A percentile compares a stretch with the other conserved stretches of the same genome.
phyloP scores from a whole-genome alignment of 2,888 invertebrate genomes.

The Meiosimyza platycephala region DNA sequence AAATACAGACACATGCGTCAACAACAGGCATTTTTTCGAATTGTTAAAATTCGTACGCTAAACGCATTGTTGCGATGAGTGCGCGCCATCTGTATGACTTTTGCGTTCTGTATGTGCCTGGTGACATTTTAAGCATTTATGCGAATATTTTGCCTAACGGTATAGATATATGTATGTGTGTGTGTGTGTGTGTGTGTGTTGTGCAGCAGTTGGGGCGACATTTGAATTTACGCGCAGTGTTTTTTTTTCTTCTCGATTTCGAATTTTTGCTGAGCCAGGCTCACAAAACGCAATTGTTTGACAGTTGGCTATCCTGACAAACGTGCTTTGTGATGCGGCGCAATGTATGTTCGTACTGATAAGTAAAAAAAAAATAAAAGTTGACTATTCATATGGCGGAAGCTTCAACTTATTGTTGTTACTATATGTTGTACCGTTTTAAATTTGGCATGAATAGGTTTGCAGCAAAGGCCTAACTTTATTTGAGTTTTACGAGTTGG shows the following conservation, averaged over 20 bases:
- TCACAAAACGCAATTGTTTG: slow-evolving; percentile 28
- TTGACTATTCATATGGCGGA: slow-evolving; percentile 35
- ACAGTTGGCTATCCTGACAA: slow-evolving; percentile 19
- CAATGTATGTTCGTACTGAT: slow-evolving; percentile 9
- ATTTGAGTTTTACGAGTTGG: not conserved
- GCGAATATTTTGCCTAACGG: slow-evolving; percentile 18
- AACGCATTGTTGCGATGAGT: not conserved
- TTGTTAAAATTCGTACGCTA: not conserved
- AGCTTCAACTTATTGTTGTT: slow-evolving; percentile 16
- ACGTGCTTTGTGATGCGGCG: not conserved
- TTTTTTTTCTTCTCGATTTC: slow-evolving; percentile 44
- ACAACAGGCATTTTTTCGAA: slow-evolving; percentile 19
- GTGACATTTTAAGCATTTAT: slow-evolving; percentile 55
- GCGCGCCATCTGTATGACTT: not conserved
- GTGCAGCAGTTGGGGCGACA: slow-evolving; percentile 48
- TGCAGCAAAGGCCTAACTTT: not conserved
- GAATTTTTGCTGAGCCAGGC: slow-evolving; percentile 18
- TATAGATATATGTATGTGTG: slow-evolving; percentile 15
- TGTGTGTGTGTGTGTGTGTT: not conserved
- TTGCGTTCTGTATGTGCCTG: slow-evolving; percentile 28
- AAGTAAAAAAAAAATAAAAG: slow-evolving; percentile 1
- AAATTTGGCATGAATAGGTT: not conserved
- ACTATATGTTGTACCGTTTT: not conserved
- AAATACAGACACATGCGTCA: slow-evolving; percentile 25
- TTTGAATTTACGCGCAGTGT: slow-evolving; percentile 52